These are phyloP conservation scores for Gephyroberyx darwinii DNA, from an alignment of 2,797 vertebrate genomes.

Conservation along the genomic window DNA sequence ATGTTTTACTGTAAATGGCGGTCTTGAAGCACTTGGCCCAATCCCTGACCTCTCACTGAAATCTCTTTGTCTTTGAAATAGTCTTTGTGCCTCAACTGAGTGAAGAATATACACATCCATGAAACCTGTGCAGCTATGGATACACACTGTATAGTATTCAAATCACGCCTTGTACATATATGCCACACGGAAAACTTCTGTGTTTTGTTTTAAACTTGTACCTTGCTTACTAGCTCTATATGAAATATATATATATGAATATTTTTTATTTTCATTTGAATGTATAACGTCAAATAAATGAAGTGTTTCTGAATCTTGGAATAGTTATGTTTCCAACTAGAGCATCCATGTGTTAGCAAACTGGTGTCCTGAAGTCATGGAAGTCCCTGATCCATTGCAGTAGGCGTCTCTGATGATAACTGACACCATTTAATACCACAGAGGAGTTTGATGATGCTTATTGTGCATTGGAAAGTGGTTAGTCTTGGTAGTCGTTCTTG, in stretches of 20 bases:
- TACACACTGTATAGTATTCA: slow-evolving; percentile 85
- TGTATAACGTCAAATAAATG: slow-evolving; percentile 83
- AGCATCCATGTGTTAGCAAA: no score
- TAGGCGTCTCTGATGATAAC: no score
- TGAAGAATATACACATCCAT: slow-evolving; percentile 74
- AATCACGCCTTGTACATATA: slow-evolving; percentile 80
- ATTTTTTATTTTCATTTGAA: slow-evolving; percentile 85
- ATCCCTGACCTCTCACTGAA: slow-evolving; percentile 69
- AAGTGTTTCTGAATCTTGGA: slow-evolving; percentile 76
- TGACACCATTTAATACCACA: no score
- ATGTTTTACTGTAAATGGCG: slow-evolving; percentile 73
- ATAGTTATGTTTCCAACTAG: not conserved
- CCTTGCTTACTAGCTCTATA: slow-evolving; percentile 81
- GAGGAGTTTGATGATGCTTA: no score
- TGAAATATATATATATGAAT: slow-evolving; percentile 77
- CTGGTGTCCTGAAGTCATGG: no score
- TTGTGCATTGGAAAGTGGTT: no score
- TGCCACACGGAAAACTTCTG: slow-evolving; percentile 75
- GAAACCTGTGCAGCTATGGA: slow-evolving; percentile 80
- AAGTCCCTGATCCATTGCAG: no score
- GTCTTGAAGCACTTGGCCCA: slow-evolving; percentile 74
- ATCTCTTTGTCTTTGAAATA: slow-evolving; percentile 53
- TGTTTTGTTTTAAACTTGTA: slow-evolving; percentile 83
- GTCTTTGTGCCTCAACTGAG: slow-evolving; percentile 72
- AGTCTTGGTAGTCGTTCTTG: no score